Evolutionary conservation across 2,113 vertebrate genomes (phyloP).

Genomic region (Gobio gobio): DNA sequence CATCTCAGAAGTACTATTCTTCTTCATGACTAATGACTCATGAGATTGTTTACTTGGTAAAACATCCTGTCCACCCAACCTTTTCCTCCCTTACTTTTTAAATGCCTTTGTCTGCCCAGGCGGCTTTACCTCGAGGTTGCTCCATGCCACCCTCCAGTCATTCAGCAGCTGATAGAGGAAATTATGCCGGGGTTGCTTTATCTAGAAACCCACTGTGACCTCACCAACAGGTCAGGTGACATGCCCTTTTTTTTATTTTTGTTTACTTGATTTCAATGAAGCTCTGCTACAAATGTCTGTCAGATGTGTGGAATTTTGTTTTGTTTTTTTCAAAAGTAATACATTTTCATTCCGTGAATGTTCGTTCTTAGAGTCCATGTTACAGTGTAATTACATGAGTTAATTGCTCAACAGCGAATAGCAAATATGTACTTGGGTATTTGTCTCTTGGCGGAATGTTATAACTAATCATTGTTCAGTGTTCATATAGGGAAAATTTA

Average conservation of each 20-base stretch:
- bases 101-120: conserved; percentile 68
- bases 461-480: neutral
- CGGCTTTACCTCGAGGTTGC: conserved; percentile 92
- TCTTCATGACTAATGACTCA: conserved; percentile 18
- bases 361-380: conserved; percentile 1
- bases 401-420: neutral
- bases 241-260: neutral
- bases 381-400: neutral
- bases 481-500: neutral
- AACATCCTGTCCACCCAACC: neutral
- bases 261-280: neutral
- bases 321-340: neutral
- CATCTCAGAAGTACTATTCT: neutral
- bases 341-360: neutral
- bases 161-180: conserved; percentile 80
- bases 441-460: neutral
- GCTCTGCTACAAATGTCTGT: neutral
- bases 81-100: neutral
- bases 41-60: conserved; percentile 9
- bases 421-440: neutral
- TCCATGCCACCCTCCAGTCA: conserved; percentile 84
- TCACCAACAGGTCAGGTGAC: conserved; percentile 81
- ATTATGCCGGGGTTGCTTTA: conserved; percentile 73
- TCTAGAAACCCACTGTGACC: conserved; percentile 76
- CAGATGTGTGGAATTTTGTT: neutral